Evolutionary conservation across 1,140 invertebrate species (phyloP), one percentile per base, ranked within the genome.

Genomic region (Aphelenchoides avenae): DNA sequence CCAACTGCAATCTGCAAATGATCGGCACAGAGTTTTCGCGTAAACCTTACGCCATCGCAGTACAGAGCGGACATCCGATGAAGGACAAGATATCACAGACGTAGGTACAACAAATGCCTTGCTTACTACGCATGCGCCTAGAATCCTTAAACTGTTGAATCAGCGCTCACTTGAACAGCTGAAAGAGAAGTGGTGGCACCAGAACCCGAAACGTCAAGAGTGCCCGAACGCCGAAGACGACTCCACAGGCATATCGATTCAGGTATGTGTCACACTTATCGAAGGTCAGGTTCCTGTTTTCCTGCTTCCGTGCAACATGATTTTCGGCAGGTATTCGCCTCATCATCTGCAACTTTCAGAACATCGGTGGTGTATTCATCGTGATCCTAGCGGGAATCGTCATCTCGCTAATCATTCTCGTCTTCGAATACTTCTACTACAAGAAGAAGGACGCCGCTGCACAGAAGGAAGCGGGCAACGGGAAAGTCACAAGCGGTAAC

Each of bases 291-390:
- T n/a, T n/a, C n/a, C n/a, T n/a, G n/a, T n/a, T n/a, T n/a, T n/a
- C n/a, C n/a, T n/a, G n/a, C n/a, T n/a, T n/a, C n/a, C n/a, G n/a
- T n/a, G n/a, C n/a, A n/a, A n/a, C n/a, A n/a, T n/a, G n/a, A n/a
- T n/a, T n/a, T n/a, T n/a, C n/a, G n/a, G n/a, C n/a, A n/a, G n/a
- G n/a, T n/a, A n/a, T n/a, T n/a, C n/a, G n/a, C n/a, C n/a, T n/a
- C n/a, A n/a, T n/a, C n/a, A n/a, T n/a, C n/a, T n/a, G n/a, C n/a
- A n/a, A n/a, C n/a, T n/a, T n/a, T 18, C 85, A 91, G 64, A 96
- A 96, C 76, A 97, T 96, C 58, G 90, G 92, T 36, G 92, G 92
- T 0, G 91, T 96, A 0, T 97, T 96, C 72, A 91, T 96, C 40
- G 53, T 58, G 0, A 92, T 94, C 61, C 89, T 93, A 66, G 88